Conservation (phyloP, 2,888 invertebrate species). For the Catonia carolina region DNA sequence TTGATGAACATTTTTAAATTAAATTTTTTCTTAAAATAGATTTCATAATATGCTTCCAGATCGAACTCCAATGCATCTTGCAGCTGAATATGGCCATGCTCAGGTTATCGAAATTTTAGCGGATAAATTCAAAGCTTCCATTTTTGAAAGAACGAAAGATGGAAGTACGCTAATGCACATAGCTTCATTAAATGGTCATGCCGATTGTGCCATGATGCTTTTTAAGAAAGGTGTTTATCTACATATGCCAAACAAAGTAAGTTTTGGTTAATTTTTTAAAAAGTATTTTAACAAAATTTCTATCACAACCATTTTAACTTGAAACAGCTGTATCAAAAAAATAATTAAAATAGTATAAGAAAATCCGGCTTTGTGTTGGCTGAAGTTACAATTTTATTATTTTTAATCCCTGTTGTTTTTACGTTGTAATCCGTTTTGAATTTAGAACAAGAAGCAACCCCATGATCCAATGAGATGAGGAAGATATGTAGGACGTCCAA, state of each 20-base stretch:
- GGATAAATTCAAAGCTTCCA: constrained; percentile 96
- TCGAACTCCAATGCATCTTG: constrained; percentile 94
- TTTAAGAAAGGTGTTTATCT: constrained; percentile 98
- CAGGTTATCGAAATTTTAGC: constrained; percentile 90
- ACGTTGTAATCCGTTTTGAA: too few relatives aligned
- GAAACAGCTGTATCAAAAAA: neutral
- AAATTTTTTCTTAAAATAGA: too few relatives aligned
- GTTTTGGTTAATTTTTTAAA: neutral
- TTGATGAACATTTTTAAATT: too few relatives aligned
- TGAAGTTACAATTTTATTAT: too few relatives aligned
- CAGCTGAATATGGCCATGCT: constrained; percentile 96
- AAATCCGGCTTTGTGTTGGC: too few relatives aligned
- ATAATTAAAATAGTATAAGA: neutral
- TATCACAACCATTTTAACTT: neutral
- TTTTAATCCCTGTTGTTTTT: too few relatives aligned
- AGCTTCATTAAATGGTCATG: constrained; percentile 93
- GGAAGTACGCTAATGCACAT: constrained; percentile 99
- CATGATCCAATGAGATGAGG: too few relatives aligned
- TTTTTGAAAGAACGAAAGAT: constrained; percentile 93
- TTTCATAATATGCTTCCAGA: constrained; percentile 52
- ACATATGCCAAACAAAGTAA: constrained; percentile 96
- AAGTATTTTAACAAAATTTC: neutral
- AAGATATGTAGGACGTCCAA: too few relatives aligned
- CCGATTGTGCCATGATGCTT: constrained; percentile 96
- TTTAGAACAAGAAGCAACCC: too few relatives aligned